A percentile compares a stretch with the other conserved stretches of the same genome.
phyloP scores from a whole-genome alignment of 92 coral and sea anemone genomes.

The Palythoa grandis region DNA sequence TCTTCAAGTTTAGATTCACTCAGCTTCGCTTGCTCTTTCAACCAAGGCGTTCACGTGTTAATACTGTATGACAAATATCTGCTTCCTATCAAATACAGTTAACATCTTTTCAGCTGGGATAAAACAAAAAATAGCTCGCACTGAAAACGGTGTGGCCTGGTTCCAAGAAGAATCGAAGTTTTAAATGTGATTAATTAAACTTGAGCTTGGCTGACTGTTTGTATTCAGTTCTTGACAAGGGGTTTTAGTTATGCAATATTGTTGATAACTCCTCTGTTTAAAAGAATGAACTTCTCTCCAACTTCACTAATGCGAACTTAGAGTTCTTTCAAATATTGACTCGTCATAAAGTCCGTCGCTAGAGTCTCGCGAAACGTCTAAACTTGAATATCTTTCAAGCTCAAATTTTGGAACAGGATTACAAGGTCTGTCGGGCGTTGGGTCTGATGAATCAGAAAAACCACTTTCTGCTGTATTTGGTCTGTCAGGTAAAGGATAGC shows the following conservation, averaged over 20 bases:
- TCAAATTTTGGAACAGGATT: conserved; percentile 43
- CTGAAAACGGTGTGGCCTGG: neutral
- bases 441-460: conserved; percentile 21
- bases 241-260: neutral
- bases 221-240: neutral
- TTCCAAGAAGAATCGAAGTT: conserved; percentile 1
- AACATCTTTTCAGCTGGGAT: conserved; percentile 19
- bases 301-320: neutral
- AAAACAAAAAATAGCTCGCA: neutral
- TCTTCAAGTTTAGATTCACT: neutral
- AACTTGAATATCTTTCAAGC: conserved; percentile 35
- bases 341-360: conserved; percentile 29
- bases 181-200: neutral
- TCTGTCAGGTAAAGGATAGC: conserved; percentile 32
- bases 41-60: neutral
- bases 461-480: conserved; percentile 45
- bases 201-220: neutral
- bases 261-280: neutral
- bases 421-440: conserved; percentile 38
- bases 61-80: neutral
- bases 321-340: conserved; percentile 15
- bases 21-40: neutral
- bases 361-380: conserved; percentile 13
- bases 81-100: neutral
- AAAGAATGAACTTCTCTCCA: neutral